These are phyloP conservation scores for Babylonia areolata DNA, from an alignment of 1,140 invertebrate genomes.

Conservation along the genomic window DNA sequence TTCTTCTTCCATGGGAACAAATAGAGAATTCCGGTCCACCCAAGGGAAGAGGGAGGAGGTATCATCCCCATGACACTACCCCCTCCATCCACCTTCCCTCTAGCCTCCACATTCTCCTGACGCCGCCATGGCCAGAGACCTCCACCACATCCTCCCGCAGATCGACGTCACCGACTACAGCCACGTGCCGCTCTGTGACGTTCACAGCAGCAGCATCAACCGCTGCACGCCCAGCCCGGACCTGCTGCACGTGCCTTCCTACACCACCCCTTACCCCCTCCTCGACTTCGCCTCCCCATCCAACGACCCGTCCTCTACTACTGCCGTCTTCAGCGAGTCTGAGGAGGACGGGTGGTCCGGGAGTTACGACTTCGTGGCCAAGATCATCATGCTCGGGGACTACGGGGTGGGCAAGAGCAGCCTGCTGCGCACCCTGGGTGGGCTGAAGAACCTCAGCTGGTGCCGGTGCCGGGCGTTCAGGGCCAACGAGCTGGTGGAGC, in stretches of 20 bases:
- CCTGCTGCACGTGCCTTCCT: neutral
- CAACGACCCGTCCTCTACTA: neutral
- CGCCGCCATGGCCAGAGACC: neutral
- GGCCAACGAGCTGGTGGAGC: constrained; percentile 33
- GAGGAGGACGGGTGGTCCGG: neutral
- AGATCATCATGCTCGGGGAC: constrained; percentile 56
- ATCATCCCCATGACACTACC: neutral
- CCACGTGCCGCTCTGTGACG: neutral
- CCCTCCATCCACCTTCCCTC: too few relatives aligned
- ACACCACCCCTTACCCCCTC: neutral
- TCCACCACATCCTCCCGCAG: constrained; percentile 1
- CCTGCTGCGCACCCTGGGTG: constrained; percentile 44
- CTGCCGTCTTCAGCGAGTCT: neutral
- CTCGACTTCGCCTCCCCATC: neutral
- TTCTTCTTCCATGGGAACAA: neutral
- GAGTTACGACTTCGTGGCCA: constrained; percentile 41
- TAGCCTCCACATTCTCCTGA: too few relatives aligned
- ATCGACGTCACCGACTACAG: neutral
- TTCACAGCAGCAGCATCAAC: neutral
- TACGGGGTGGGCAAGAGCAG: constrained; percentile 57
- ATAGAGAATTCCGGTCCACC: neutral
- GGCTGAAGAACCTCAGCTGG: neutral
- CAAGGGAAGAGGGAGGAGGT: neutral
- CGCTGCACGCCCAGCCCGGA: neutral
- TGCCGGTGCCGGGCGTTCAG: constrained; percentile 22